phyloP scores from a whole-genome alignment of 2,888 invertebrate species.

The Psylliodes chrysocephalus region DNA sequence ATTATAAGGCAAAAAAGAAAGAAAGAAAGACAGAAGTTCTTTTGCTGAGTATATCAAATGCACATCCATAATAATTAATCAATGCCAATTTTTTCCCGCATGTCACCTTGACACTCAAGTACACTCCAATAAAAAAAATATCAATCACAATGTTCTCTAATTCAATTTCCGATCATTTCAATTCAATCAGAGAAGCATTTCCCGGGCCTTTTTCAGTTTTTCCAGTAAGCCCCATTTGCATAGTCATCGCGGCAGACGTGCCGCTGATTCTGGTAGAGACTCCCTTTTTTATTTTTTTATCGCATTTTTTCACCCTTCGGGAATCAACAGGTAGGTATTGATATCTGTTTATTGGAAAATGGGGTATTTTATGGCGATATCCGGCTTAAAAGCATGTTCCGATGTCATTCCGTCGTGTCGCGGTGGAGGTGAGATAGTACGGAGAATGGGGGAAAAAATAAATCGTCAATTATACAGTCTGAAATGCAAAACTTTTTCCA shows the following conservation, averaged over 20 bases:
- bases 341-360: constrained; percentile 66
- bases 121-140: constrained; percentile 1
- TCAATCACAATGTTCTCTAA: constrained; percentile 8
- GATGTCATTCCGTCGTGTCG: constrained; percentile 50
- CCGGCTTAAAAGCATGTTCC: constrained; percentile 58
- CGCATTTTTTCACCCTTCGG: constrained; percentile 51
- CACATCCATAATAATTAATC: too few species aligned
- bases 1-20: too few species aligned
- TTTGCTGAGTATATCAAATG: too few species aligned
- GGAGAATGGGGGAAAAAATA: background rate
- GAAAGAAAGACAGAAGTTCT: too few species aligned
- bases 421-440: constrained; percentile 29
- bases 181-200: constrained; percentile 16
- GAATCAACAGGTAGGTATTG: constrained; percentile 65
- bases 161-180: constrained; percentile 22
- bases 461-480: too few species aligned
- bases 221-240: constrained; percentile 23
- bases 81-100: too few species aligned
- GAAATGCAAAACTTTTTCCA: too few species aligned
- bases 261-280: constrained; percentile 25
- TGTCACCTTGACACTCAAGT: background rate
- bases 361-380: constrained; percentile 63
- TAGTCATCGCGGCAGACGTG: constrained; percentile 27
- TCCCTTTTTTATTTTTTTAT: constrained; percentile 33
- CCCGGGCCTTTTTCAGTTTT: constrained; percentile 5